Conservation (phyloP, 2,797 vertebrate species). For the Hephaestus fuliginosus region DNA sequence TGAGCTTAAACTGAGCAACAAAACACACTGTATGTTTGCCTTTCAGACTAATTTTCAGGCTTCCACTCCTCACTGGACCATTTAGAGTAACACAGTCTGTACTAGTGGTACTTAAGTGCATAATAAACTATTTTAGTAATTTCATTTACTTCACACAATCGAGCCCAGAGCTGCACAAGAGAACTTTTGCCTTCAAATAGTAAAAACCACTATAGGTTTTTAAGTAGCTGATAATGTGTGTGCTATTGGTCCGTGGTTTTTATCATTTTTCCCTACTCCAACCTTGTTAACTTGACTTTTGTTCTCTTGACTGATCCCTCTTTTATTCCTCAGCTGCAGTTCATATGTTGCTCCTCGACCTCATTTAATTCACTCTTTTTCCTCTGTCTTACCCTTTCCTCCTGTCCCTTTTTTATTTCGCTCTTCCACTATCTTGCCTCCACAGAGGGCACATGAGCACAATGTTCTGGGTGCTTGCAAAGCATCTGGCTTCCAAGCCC, state of each 20-base stretch:
- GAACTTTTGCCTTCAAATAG: constrained; percentile 14
- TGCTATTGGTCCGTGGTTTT: constrained; percentile 78
- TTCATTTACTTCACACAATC: background rate
- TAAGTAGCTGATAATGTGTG: constrained; percentile 58
- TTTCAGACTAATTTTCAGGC: background rate
- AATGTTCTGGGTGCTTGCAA: constrained; percentile 82
- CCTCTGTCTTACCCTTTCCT: constrained; percentile 61
- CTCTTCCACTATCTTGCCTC: constrained; percentile 72
- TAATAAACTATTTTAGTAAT: background rate
- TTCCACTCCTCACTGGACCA: background rate
- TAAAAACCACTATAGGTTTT: constrained; percentile 35
- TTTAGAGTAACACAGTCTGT: background rate
- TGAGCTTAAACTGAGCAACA: background rate
- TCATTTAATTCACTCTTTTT: constrained; percentile 71
- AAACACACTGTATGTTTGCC: background rate
- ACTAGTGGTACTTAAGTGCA: background rate
- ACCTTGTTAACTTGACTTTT: constrained; percentile 75
- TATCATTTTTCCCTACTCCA: constrained; percentile 60
- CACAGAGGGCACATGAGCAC: constrained; percentile 85
- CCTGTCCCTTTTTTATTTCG: constrained; percentile 42
- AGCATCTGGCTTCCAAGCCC: constrained; percentile 83
- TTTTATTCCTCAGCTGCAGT: constrained; percentile 69
- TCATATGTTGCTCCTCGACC: constrained; percentile 67
- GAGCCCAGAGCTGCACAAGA: background rate
- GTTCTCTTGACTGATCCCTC: constrained; percentile 65